Conservation (phyloP, 2,888 invertebrate species). For the Euproctis similis region DNA sequence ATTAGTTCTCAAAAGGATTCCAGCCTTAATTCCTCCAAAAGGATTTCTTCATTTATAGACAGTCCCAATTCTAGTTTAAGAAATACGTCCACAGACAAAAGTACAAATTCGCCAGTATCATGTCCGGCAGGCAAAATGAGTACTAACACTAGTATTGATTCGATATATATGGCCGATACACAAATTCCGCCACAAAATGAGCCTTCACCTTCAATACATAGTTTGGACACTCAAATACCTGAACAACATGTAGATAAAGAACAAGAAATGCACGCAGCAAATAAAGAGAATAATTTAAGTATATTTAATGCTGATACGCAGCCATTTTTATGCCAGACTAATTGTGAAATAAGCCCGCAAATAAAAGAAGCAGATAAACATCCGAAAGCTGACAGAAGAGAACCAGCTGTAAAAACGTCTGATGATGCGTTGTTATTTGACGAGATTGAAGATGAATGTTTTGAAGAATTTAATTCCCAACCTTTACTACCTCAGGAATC, state of each 20-base stretch:
- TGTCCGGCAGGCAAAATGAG: conserved; percentile 4
- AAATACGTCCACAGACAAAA: conserved; percentile 28
- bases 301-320: conserved; percentile 38
- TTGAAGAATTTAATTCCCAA: conserved; percentile 48
- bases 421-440: conserved; percentile 52
- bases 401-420: conserved; percentile 27
- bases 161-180: conserved; percentile 41
- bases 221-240: conserved; percentile 28
- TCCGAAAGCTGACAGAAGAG: conserved; percentile 1
- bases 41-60: conserved; percentile 43
- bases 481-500: conserved; percentile 38
- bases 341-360: conserved; percentile 11
- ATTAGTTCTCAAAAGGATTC: conserved; percentile 45
- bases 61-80: conserved; percentile 31
- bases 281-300: conserved; percentile 38
- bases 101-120: conserved; percentile 42
- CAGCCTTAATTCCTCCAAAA: conserved; percentile 47
- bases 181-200: conserved; percentile 19
- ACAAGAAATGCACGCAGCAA: conserved; percentile 38
- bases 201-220: conserved; percentile 21
- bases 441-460: conserved; percentile 36
- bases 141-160: conserved; percentile 27
- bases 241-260: conserved; percentile 34
- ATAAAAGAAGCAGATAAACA: conserved; percentile 13
- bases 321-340: conserved; percentile 13